These are phyloP conservation scores for Coranthus polyacanthus DNA, from an alignment of 2,797 vertebrate species.

Conservation along the genomic window DNA sequence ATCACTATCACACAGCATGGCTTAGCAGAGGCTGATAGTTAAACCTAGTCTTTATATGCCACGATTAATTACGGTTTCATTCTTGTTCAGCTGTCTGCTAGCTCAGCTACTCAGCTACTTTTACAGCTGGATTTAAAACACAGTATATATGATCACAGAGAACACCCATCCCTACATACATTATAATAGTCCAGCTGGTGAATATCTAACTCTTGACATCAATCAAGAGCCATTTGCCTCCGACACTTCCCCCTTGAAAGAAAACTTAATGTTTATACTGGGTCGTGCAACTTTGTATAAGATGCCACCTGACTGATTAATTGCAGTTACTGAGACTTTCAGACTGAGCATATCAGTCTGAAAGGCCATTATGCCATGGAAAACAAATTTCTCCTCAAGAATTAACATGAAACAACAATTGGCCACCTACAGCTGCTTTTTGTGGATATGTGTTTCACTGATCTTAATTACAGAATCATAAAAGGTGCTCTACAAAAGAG, in stretches of 20 bases:
- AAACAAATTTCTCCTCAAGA: background rate
- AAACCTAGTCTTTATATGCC: too few species aligned
- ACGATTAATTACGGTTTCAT: too few species aligned
- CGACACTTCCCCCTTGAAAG: background rate
- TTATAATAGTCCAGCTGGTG: background rate
- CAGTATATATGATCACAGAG: too few species aligned
- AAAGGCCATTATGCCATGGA: background rate
- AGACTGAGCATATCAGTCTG: background rate
- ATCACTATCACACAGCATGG: too few species aligned
- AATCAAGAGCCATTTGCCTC: background rate
- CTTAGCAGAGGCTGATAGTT: too few species aligned
- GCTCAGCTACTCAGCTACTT: too few species aligned
- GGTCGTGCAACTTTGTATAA: too few species aligned
- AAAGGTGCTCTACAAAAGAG: too few species aligned
- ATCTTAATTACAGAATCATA: too few species aligned
- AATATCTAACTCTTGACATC: background rate
- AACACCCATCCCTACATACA: background rate
- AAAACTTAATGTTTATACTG: background rate
- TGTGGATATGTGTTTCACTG: background rate
- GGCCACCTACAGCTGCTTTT: slow-evolving; percentile 4
- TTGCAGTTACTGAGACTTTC: background rate
- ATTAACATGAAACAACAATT: too few species aligned
- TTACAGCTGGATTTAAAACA: too few species aligned
- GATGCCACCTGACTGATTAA: background rate
- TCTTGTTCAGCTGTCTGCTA: too few species aligned